A percentile compares a stretch with the other conserved stretches of the same genome.
Conservation (phyloP, 2,113 vertebrate genomes). For the Mirza zaza region DNA sequence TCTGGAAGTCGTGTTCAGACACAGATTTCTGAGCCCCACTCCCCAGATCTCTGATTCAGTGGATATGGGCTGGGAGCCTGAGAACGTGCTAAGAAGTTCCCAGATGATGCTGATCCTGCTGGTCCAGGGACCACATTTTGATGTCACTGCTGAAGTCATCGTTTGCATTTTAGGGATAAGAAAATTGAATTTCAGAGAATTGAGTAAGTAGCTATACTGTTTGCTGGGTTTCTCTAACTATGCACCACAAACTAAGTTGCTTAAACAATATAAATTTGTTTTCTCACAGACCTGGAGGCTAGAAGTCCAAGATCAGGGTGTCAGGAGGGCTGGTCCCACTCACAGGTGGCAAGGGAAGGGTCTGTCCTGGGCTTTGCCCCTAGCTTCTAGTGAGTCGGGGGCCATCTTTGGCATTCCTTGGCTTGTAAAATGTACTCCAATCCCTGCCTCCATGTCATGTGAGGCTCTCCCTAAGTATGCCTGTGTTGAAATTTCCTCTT, state of each 20-base stretch:
- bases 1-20: not conserved
- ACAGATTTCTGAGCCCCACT: not conserved
- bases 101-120: not conserved
- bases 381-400: not conserved
- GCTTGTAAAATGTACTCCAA: not conserved
- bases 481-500: not conserved
- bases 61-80: not conserved
- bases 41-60: not conserved
- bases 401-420: not conserved
- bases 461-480: not conserved
- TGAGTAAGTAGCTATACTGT: not conserved
- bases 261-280: not conserved
- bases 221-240: not conserved
- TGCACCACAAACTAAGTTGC: not conserved
- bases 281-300: not conserved
- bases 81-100: not conserved
- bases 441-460: not conserved
- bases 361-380: not conserved
- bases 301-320: not conserved
- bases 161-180: not conserved
- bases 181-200: not conserved
- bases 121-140: not conserved
- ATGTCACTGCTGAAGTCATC: not conserved
- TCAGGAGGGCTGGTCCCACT: not conserved
- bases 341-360: not conserved